These are phyloP conservation scores for Cliona cf. orientalis DNA, from an alignment of 37 sponge, comb jelly and placozoan species.

Conservation along the genomic window DNA sequence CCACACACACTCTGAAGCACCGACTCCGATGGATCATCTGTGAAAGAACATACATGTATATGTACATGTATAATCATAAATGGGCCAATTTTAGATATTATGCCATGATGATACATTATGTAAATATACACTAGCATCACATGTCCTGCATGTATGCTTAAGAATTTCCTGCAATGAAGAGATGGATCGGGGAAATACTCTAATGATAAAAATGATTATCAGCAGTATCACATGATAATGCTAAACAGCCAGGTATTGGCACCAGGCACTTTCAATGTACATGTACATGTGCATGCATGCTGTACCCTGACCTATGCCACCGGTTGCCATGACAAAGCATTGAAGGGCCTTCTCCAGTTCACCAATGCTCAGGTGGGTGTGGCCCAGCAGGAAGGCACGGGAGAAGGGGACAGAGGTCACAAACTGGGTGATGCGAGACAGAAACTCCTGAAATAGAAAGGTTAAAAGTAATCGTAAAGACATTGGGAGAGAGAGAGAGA, in stretches of 20 bases:
- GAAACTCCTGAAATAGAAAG: conserved; percentile 25
- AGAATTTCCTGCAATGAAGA: no score
- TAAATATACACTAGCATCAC: neutral
- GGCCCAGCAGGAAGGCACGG: conserved; percentile 47
- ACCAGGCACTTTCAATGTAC: no score
- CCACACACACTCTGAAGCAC: conserved; percentile 5
- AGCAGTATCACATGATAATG: no score
- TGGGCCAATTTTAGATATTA: no score
- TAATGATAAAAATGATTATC: no score
- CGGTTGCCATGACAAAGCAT: conserved; percentile 38
- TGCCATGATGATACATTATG: no score
- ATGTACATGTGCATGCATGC: no score
- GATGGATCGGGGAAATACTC: no score
- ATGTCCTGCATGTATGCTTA: neutral
- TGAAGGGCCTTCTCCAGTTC: conserved; percentile 46
- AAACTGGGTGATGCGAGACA: neutral
- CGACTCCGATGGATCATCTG: neutral
- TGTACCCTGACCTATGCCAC: conserved; percentile 5
- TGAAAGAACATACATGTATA: neutral
- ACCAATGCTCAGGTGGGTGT: conserved; percentile 29
- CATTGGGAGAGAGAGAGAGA: no score
- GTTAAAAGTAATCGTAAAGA: no score
- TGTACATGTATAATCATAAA: neutral
- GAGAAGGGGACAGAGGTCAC: neutral
- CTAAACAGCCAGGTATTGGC: no score